These are phyloP conservation scores for Arenicola marina DNA, from an alignment of 2,888 invertebrate species.

Conservation along the genomic window DNA sequence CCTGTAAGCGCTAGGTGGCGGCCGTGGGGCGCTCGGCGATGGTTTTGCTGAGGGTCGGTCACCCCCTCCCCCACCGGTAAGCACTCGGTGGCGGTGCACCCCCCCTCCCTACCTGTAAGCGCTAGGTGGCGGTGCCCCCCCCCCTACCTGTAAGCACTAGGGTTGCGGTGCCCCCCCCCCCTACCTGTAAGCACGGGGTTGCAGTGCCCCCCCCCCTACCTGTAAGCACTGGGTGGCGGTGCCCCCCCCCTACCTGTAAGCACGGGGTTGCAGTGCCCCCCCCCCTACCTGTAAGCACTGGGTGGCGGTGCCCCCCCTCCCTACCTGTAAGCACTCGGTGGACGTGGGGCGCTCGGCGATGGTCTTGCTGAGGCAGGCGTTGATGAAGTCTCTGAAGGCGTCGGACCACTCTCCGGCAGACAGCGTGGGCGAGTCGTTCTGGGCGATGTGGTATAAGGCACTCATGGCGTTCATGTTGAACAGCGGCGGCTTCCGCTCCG, in stretches of 20 bases:
- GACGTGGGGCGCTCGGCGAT: slow-evolving; percentile 88
- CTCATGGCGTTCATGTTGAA: slow-evolving; percentile 99
- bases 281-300: no score
- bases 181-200: no score
- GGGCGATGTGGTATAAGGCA: slow-evolving; percentile 99
- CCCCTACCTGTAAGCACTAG: no score
- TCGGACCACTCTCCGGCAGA: slow-evolving; percentile 67
- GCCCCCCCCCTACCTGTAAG: no score
- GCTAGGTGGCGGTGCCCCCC: slow-evolving; percentile 80
- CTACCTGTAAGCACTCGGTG: slow-evolving; percentile 72
- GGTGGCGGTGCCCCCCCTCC: slow-evolving; percentile 7
- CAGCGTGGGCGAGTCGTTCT: slow-evolving; percentile 95
- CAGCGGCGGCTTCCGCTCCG: slow-evolving; percentile 94
- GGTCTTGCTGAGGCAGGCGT: slow-evolving; percentile 91
- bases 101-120: slow-evolving; percentile 65
- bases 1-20: slow-evolving; percentile 74
- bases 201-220: no score
- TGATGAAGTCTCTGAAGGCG: slow-evolving; percentile 91
- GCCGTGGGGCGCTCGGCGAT: slow-evolving; percentile 88
- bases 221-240: no score
- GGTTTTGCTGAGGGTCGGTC: slow-evolving; percentile 89
- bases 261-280: no score
- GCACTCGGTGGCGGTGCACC: no score
- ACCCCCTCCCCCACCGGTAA: no score
- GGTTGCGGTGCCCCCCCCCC: no score